Evolutionary conservation across 2,888 invertebrate genomes (phyloP).

Genomic region (Melieria omissa): DNA sequence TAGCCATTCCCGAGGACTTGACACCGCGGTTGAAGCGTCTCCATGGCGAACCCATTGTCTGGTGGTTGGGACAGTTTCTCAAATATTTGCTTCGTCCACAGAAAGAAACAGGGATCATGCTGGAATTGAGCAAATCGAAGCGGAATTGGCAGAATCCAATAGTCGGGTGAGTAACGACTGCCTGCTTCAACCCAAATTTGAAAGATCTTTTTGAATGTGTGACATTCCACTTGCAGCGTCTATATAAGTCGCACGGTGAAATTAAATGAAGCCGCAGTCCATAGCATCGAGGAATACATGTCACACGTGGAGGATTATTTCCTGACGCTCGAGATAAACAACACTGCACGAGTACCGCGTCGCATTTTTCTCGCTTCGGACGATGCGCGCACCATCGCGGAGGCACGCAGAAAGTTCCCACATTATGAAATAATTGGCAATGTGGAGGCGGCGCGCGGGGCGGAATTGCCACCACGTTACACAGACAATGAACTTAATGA

Average conservation of each 20-base stretch:
- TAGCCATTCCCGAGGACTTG: slow-evolving; percentile 92
- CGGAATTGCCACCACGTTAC: slow-evolving; percentile 90
- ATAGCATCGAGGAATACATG: slow-evolving; percentile 97
- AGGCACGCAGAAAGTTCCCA: slow-evolving; percentile 80
- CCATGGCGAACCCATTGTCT: slow-evolving; percentile 95
- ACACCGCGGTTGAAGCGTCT: slow-evolving; percentile 80
- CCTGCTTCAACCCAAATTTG: neutral
- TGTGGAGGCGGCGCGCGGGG: slow-evolving; percentile 86
- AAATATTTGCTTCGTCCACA: slow-evolving; percentile 90
- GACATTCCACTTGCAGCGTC: slow-evolving; percentile 69
- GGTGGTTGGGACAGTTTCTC: slow-evolving; percentile 98
- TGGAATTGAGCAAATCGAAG: slow-evolving; percentile 80
- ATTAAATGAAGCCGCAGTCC: slow-evolving; percentile 97
- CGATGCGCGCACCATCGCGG: slow-evolving; percentile 81
- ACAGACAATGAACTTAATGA: slow-evolving; percentile 91
- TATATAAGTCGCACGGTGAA: slow-evolving; percentile 87
- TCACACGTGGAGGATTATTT: slow-evolving; percentile 89
- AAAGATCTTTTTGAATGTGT: neutral
- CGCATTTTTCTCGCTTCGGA: slow-evolving; percentile 94
- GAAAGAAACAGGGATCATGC: slow-evolving; percentile 75
- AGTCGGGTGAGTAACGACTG: slow-evolving; percentile 77
- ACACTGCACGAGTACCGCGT: slow-evolving; percentile 69
- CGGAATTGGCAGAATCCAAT: slow-evolving; percentile 87
- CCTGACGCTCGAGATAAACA: slow-evolving; percentile 76
- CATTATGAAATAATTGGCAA: slow-evolving; percentile 91